Conservation (phyloP, 1,140 invertebrate species). For the Bombyx mori region ASM3026992v2 NC_085110.1:16029501-16030000, state of each 20-base stretch:
- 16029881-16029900: constrained; percentile 22
- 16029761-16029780: constrained; percentile 1
- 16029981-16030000: too few species aligned
- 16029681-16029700: too few species aligned
- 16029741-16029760: too few species aligned
- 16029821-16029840: constrained; percentile 32
- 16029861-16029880: constrained; percentile 14
- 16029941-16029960: constrained; percentile 10
- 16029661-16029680: not conserved
- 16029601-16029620: not conserved
- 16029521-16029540: constrained; percentile 6
- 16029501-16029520: constrained; percentile 10
- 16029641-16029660: not conserved
- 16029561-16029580: not conserved
- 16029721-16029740: too few species aligned
- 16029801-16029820: constrained; percentile 35
- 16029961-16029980: too few species aligned
- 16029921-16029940: constrained; percentile 19
- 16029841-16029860: constrained; percentile 19
- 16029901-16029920: constrained; percentile 22
- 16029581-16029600: not conserved
- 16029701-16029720: too few species aligned
- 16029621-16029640: not conserved
- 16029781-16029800: constrained; percentile 8
- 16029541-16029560: not conserved